Conservation (phyloP, 2,797 vertebrate species). For the Gadopsis marmoratus region DNA sequence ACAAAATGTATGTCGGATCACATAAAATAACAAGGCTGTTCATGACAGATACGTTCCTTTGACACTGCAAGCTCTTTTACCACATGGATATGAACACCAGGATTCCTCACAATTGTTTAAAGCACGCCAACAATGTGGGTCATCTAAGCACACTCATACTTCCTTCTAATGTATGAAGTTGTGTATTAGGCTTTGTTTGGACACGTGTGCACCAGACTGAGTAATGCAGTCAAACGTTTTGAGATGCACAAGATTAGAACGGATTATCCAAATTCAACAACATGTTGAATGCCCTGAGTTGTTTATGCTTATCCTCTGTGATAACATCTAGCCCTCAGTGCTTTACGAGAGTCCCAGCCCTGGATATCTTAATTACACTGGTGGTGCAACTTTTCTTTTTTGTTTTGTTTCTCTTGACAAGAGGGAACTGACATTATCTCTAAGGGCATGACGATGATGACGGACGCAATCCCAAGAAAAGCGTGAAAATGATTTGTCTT, state of each 20-base stretch:
- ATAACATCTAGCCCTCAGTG: constrained; percentile 43
- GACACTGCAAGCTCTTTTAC: not conserved
- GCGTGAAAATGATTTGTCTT: constrained; percentile 7
- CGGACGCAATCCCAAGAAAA: constrained; percentile 16
- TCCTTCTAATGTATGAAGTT: constrained; percentile 1
- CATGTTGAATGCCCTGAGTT: constrained; percentile 32
- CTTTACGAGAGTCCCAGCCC: constrained; percentile 8
- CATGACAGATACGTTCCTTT: not conserved
- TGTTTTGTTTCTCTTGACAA: not conserved
- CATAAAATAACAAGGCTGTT: not conserved
- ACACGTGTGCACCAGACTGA: constrained; percentile 36
- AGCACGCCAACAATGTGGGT: constrained; percentile 7
- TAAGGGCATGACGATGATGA: constrained; percentile 19
- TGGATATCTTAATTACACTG: constrained; percentile 37
- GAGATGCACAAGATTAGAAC: constrained; percentile 45
- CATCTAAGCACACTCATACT: constrained; percentile 3
- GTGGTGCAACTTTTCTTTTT: too few relatives aligned
- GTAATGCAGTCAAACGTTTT: constrained; percentile 34
- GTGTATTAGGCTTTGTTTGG: constrained; percentile 30
- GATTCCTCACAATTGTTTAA: not conserved
- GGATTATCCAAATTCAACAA: constrained; percentile 67
- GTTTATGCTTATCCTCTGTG: constrained; percentile 49
- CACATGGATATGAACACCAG: not conserved
- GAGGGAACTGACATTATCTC: constrained; percentile 2
- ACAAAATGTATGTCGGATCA: not conserved